Base-by-base conservation (phyloP, 2,113 vertebrate species). In the Sinosuthora webbiana region DNA sequence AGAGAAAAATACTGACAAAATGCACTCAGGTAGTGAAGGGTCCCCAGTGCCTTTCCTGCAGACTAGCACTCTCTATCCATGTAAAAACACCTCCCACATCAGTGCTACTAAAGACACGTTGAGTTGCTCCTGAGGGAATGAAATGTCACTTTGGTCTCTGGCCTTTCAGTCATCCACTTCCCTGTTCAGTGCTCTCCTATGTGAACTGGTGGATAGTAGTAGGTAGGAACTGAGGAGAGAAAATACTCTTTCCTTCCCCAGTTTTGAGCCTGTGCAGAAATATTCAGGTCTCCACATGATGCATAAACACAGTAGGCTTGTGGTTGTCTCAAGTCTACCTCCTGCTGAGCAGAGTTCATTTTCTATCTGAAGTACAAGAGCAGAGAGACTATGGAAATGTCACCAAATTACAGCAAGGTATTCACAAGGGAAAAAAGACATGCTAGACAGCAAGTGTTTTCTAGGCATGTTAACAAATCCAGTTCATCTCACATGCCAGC, bases 381-480 rank as follows among this genome's bases (percentile, higher is more conserved):
- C 74, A n/a, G 15, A 92, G 45, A 89, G 47, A 14, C 91, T 49
- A 12, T 7, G 67, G 17, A 27, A 93, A 70, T 30, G 39, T 91
- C 96, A 95, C 88, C 94, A 93, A 95, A 91, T 95, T 89, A 91
- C 92, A 94, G 86, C 86, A 92, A 94, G 57, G 91, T 97, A 70
- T 91, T 87, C 53, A 59, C 81, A 93, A 78, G 64, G 83, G 84
- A 27, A 57, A 91, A 70, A 91, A 94, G 69, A 67, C 84, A 83
- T 28, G 80, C 87, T 92, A 83, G 94, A 94, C 94, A 69, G 35
- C 83, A 83, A 96, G 89, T 52, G 6, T 88, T 95, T 94, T 80
- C 83, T 97, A 94, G 92, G 88, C 76, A 6, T 92, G 90, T 93
- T 95, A 97, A 93, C 94, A 96, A 97, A 93, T 79, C 77, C 95